A percentile compares a stretch with the other conserved stretches of the same genome.
Evolutionary conservation across 2,113 vertebrate genomes (phyloP).

Genomic region (Zosterops japonicus): DNA sequence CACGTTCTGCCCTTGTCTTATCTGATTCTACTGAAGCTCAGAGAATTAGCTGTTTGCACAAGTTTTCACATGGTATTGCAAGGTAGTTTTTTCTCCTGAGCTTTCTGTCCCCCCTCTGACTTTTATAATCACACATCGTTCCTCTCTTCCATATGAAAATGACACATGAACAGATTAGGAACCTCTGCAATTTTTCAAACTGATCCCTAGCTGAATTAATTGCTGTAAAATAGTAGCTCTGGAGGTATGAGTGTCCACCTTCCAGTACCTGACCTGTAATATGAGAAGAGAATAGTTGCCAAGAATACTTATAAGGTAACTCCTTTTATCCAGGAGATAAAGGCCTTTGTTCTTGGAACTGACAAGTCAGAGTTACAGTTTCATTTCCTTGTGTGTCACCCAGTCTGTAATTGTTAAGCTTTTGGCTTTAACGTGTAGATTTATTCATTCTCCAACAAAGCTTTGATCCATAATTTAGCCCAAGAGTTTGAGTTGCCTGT

Average conservation of each 20-base stretch:
- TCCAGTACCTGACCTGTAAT: background rate
- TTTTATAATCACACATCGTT: background rate
- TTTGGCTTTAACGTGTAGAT: background rate
- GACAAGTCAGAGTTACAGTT: conserved; percentile 31
- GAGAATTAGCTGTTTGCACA: background rate
- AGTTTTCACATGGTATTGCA: background rate
- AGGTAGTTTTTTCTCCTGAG: background rate
- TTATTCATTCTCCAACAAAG: background rate
- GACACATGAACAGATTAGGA: background rate
- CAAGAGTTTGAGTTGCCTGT: background rate
- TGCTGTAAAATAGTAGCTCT: background rate
- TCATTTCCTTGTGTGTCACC: conserved; percentile 22
- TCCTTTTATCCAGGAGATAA: conserved; percentile 24
- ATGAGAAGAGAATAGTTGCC: background rate
- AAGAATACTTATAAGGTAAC: background rate
- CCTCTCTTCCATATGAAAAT: background rate
- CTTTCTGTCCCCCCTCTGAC: background rate
- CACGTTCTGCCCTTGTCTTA: background rate
- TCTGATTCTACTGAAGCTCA: background rate
- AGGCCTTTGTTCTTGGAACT: conserved; percentile 18
- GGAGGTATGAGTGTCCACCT: background rate
- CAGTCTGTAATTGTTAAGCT: conserved; percentile 14
- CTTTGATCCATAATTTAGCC: conserved; percentile 29
- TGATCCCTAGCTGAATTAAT: background rate
- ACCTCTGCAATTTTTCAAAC: background rate